Evolutionary conservation across 2,888 invertebrate genomes (phyloP).

Genomic region (Aleiodes alternator): DNA sequence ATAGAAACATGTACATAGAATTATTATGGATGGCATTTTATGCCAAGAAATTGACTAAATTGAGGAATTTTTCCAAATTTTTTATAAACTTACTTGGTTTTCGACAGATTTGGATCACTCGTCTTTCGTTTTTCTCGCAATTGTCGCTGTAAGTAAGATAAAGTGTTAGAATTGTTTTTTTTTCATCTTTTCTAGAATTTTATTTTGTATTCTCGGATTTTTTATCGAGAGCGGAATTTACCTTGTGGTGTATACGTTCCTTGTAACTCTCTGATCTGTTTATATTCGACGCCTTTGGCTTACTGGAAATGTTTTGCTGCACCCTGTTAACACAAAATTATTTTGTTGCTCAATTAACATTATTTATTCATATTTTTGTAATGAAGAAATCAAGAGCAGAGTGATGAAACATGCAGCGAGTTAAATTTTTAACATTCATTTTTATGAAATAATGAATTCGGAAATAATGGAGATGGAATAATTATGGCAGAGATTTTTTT

Average conservation of each 20-base stretch:
- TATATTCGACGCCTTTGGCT: constrained; percentile 76
- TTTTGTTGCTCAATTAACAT: constrained; percentile 56
- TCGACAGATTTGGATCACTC: constrained; percentile 87
- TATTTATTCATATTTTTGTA: not conserved
- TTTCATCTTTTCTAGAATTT: not conserved
- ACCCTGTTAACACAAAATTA: constrained; percentile 63
- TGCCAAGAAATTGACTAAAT: constrained; percentile 50
- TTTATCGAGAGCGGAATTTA: constrained; percentile 53
- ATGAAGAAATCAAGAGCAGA: too few species aligned
- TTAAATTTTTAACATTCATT: too few species aligned
- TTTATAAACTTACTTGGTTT: constrained; percentile 79
- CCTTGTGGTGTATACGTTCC: constrained; percentile 79
- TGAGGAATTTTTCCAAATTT: too few species aligned
- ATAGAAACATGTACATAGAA: constrained; percentile 37
- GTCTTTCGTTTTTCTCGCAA: constrained; percentile 84
- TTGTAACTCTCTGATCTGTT: constrained; percentile 86
- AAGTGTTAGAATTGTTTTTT: not conserved
- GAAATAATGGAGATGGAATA: too few species aligned
- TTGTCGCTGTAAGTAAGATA: constrained; percentile 78
- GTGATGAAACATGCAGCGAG: too few species aligned
- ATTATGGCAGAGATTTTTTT: too few species aligned
- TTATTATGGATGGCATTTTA: constrained; percentile 38
- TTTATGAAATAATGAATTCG: too few species aligned
- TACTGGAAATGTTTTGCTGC: constrained; percentile 75
- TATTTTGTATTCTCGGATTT: too few species aligned